Evolutionary conservation across 2,888 invertebrate species (phyloP).

Genomic region (Agonopterix subpropinquella): DNA sequence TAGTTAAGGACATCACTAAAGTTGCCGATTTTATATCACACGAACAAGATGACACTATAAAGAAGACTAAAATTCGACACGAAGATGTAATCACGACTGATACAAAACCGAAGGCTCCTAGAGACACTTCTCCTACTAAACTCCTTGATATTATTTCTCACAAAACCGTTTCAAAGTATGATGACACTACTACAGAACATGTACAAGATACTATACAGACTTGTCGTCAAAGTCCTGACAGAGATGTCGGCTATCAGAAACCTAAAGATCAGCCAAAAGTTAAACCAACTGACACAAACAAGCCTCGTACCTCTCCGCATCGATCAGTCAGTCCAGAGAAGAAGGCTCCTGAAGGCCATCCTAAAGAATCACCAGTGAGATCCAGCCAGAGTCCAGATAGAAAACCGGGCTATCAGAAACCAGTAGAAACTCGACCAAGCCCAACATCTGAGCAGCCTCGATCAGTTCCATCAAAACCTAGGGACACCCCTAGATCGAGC

Average conservation of each 20-base stretch:
- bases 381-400: constrained; percentile 27
- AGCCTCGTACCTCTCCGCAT: constrained; percentile 16
- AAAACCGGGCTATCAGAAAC: constrained; percentile 46
- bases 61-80: constrained; percentile 14
- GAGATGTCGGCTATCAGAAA: constrained; percentile 13
- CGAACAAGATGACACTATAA: constrained; percentile 32
- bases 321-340: constrained; percentile 4
- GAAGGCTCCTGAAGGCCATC: neutral
- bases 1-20: constrained; percentile 18
- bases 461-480: constrained; percentile 15
- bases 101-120: constrained; percentile 18
- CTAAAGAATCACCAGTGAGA: constrained; percentile 3
- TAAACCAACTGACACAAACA: constrained; percentile 1
- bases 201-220: constrained; percentile 10
- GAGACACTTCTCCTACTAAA: constrained; percentile 43
- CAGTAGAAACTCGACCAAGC: constrained; percentile 29
- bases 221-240: constrained; percentile 29
- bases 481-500: constrained; percentile 17
- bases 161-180: constrained; percentile 12
- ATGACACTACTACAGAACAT: constrained; percentile 10
- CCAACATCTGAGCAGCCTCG: constrained; percentile 16
- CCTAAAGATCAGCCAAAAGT: neutral
- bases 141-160: constrained; percentile 30
- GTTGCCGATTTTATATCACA: constrained; percentile 32
- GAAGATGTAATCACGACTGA: constrained; percentile 4